A percentile compares a stretch with the other conserved stretches of the same genome.
phyloP scores from a whole-genome alignment of 37 sponge, comb jelly and placozoan genomes.

The Beroe forskalii region DNA sequence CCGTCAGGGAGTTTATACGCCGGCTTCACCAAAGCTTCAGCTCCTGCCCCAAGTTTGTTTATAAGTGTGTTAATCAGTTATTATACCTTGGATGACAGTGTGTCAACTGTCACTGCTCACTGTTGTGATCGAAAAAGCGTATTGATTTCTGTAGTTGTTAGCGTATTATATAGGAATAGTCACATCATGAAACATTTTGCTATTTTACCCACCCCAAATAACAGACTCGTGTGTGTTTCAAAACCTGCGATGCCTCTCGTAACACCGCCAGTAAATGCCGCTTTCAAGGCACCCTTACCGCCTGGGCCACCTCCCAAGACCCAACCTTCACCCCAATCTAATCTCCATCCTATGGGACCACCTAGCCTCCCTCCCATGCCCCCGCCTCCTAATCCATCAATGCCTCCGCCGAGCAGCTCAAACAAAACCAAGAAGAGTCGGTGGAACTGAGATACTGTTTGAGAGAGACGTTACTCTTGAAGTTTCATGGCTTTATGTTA shows the following conservation, averaged over 20 bases:
- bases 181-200: too few species aligned
- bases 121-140: too few species aligned
- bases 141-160: too few species aligned
- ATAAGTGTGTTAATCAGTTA: background rate
- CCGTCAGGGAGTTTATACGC: background rate
- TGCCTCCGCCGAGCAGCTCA: background rate
- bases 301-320: too few species aligned
- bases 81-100: background rate
- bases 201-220: too few species aligned
- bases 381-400: background rate
- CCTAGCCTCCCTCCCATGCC: too few species aligned
- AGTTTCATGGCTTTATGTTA: too few species aligned
- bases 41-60: background rate
- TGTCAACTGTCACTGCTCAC: too few species aligned
- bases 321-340: too few species aligned
- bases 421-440: conserved; percentile 54
- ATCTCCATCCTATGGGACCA: too few species aligned
- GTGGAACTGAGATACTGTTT: background rate
- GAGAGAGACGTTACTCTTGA: too few species aligned
- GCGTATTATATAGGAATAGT: too few species aligned
- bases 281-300: conserved; percentile 4
- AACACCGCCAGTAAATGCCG: background rate
- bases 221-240: background rate
- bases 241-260: background rate
- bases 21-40: conserved; percentile 17